Percentiles rank a stretch among this genome's conserved stretches.
Evolutionary conservation across 2,888 invertebrate genomes (phyloP).

Genomic region (Tenthredo scrophulariae): DNA sequence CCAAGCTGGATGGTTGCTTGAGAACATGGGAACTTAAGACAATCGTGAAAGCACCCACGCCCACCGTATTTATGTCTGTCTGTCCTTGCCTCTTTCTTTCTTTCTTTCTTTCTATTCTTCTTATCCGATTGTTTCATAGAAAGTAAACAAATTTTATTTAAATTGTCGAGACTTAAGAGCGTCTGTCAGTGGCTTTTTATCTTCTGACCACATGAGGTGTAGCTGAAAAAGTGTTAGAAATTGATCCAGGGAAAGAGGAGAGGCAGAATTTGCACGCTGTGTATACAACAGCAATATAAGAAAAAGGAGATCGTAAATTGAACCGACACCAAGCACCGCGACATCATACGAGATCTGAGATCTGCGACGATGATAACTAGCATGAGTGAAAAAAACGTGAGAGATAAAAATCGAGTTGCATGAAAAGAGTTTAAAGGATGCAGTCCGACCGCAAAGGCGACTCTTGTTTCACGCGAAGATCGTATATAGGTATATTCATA

Average conservation of each 20-base stretch:
- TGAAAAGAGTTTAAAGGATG: conserved; percentile 8
- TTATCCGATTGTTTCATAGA: conserved; percentile 23
- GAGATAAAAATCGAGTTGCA: conserved; percentile 4
- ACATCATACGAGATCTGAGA: neutral
- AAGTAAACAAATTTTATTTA: conserved; percentile 43
- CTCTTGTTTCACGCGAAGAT: conserved; percentile 7
- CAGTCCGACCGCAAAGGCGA: neutral
- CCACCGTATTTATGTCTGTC: neutral
- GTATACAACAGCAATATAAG: neutral
- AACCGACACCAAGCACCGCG: neutral
- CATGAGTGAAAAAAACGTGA: neutral
- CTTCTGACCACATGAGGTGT: neutral
- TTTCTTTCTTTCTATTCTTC: neutral
- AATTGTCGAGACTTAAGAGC: neutral
- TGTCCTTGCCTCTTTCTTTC: neutral
- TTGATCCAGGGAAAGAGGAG: neutral
- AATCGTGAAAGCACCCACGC: conserved; percentile 39
- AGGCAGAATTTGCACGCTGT: neutral
- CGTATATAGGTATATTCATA: neutral
- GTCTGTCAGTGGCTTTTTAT: neutral
- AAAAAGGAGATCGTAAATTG: neutral
- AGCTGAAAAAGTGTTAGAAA: neutral
- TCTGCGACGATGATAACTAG: neutral
- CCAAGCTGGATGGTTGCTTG: neutral
- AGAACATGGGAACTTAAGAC: conserved; percentile 37